A percentile compares a stretch with the other conserved stretches of the same genome.
phyloP scores from a whole-genome alignment of 2,888 invertebrate genomes.

The Agelastica alni region DNA sequence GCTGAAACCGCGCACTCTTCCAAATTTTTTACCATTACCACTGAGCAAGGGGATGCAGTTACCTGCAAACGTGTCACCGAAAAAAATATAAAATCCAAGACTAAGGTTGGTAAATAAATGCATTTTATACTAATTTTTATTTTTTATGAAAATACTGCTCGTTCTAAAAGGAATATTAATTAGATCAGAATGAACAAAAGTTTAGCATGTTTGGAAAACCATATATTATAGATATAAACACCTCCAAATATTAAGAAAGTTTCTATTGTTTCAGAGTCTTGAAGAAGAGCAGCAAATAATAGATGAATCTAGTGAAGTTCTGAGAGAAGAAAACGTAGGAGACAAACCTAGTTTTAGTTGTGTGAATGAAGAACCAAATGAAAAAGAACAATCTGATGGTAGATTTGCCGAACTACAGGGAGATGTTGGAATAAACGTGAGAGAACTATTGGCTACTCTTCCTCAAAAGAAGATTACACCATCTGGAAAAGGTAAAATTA shows the following conservation, averaged over 20 bases:
- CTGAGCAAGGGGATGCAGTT: constrained; percentile 38
- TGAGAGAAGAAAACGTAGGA: constrained; percentile 11
- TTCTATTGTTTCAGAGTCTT: neutral
- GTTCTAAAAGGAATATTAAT: no score
- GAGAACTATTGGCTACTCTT: constrained; percentile 33
- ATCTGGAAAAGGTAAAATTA: constrained; percentile 32
- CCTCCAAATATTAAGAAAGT: no score
- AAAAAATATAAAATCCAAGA: constrained; percentile 26
- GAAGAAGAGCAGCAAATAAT: constrained; percentile 19
- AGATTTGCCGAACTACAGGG: constrained; percentile 13
- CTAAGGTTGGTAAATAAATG: neutral
- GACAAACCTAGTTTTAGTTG: constrained; percentile 26
- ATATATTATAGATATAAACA: no score
- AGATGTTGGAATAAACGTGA: constrained; percentile 26
- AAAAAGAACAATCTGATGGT: constrained; percentile 6
- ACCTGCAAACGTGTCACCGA: constrained; percentile 32
- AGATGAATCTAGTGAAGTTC: constrained; percentile 19
- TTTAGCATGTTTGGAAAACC: no score
- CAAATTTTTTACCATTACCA: constrained; percentile 34
- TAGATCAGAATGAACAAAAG: no score
- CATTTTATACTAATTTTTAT: neutral
- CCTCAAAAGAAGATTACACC: constrained; percentile 31
- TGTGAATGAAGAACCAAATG: constrained; percentile 15
- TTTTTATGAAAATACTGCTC: no score
- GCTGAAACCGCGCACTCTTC: constrained; percentile 12